These are phyloP conservation scores for Anthopleura xanthogrammica DNA, from an alignment of 92 coral and sea anemone species.

Conservation along the genomic window DNA sequence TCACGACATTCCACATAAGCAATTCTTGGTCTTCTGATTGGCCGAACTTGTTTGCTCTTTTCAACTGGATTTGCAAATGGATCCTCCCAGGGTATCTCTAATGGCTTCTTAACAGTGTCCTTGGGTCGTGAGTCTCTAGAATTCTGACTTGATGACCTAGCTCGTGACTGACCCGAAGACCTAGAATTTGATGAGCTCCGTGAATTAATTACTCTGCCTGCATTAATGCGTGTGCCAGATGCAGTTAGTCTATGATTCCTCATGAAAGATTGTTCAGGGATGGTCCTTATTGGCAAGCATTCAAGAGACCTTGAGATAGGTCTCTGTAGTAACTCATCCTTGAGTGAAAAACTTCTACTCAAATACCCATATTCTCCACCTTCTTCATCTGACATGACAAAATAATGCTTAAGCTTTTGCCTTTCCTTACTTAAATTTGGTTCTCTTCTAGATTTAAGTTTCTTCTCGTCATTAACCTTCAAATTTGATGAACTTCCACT, in stretches of 20 bases:
- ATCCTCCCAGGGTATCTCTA: slow-evolving; percentile 95
- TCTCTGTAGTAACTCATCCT: slow-evolving; percentile 49
- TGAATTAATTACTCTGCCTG: slow-evolving; percentile 19
- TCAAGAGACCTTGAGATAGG: slow-evolving; percentile 84
- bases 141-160: slow-evolving; percentile 29
- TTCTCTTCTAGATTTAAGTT: slow-evolving; percentile 9
- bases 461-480: slow-evolving; percentile 14
- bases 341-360: slow-evolving; percentile 31
- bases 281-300: slow-evolving; percentile 61
- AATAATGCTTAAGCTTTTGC: slow-evolving; percentile 57
- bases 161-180: neutral
- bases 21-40: slow-evolving; percentile 69
- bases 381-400: slow-evolving; percentile 59
- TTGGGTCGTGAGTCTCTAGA: slow-evolving; percentile 51
- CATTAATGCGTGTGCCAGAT: slow-evolving; percentile 45
- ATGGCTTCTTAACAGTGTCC: slow-evolving; percentile 54
- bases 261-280: slow-evolving; percentile 33
- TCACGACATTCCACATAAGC: slow-evolving; percentile 41
- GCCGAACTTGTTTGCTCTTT: slow-evolving; percentile 62
- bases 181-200: slow-evolving; percentile 14
- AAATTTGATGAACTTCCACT: slow-evolving; percentile 36
- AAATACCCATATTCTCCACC: slow-evolving; percentile 56
- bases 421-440: slow-evolving; percentile 34
- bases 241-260: slow-evolving; percentile 59
- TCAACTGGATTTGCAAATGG: slow-evolving; percentile 98